phyloP scores from a whole-genome alignment of 2,888 invertebrate species.

The Andricus quercusramuli region DNA sequence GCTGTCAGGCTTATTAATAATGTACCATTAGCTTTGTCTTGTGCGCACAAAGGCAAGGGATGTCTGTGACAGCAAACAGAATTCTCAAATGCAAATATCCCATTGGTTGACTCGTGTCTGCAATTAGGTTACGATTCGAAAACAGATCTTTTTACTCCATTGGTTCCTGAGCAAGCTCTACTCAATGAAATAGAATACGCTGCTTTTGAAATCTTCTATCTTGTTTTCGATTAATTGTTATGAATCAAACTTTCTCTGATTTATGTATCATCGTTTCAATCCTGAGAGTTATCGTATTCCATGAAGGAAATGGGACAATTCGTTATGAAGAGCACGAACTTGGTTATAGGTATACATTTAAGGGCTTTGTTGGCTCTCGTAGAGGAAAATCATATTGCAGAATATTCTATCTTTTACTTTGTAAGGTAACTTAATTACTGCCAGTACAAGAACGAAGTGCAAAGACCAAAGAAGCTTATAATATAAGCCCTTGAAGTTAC shows the following conservation, averaged over 20 bases:
- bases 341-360: no score
- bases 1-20: constrained; percentile 56
- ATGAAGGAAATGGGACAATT: no score
- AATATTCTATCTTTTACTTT: not conserved
- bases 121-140: not conserved
- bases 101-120: not conserved
- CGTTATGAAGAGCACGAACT: no score
- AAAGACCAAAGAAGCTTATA: constrained; percentile 6
- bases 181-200: no score
- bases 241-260: no score
- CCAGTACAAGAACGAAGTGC: not conserved
- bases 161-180: not conserved
- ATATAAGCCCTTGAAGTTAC: constrained; percentile 11
- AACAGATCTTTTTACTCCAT: not conserved
- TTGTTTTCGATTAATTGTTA: no score
- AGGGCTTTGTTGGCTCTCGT: not conserved
- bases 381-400: not conserved
- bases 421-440: constrained; percentile 14
- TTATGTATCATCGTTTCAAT: no score
- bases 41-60: constrained; percentile 30
- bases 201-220: no score
- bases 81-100: not conserved
- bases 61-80: constrained; percentile 28
- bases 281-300: no score
- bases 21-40: constrained; percentile 54